Evolutionary conservation across 2,113 vertebrate species (phyloP).

Genomic region (Notarius quadriscutis): DNA sequence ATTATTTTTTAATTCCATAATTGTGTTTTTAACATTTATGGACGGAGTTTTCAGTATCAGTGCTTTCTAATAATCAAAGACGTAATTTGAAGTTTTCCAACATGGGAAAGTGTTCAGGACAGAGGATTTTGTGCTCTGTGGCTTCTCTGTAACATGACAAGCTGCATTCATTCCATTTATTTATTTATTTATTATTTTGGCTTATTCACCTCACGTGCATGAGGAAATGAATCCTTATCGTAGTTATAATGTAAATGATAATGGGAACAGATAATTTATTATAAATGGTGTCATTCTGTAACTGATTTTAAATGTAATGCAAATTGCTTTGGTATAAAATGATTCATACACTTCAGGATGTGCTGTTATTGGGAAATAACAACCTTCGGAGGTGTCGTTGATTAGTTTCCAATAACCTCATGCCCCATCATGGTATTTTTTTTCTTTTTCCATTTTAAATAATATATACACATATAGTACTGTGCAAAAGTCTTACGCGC

Average conservation of each 20-base stretch:
- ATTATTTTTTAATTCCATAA: background rate
- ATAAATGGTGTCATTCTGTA: background rate
- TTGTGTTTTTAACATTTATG: background rate
- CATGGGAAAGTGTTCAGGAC: background rate
- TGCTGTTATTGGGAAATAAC: background rate
- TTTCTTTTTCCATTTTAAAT: no score
- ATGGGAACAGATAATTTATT: background rate
- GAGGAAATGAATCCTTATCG: background rate
- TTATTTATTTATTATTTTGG: no score
- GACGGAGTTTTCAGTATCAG: background rate
- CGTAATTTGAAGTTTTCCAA: background rate
- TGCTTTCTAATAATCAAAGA: background rate
- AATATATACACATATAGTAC: no score
- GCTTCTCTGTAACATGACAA: background rate
- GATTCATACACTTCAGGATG: background rate
- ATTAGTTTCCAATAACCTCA: background rate
- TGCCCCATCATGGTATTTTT: background rate
- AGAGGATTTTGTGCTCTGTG: background rate
- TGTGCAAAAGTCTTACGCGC: no score
- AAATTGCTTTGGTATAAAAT: background rate
- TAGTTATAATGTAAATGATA: no score
- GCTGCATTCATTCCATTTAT: no score
- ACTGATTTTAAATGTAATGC: background rate
- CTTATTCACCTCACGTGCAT: background rate
- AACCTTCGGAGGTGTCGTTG: background rate